A percentile compares a stretch with the other conserved stretches of the same genome.
phyloP scores from a whole-genome alignment of 2,113 vertebrate genomes.

The Thunnus thynnus region DNA sequence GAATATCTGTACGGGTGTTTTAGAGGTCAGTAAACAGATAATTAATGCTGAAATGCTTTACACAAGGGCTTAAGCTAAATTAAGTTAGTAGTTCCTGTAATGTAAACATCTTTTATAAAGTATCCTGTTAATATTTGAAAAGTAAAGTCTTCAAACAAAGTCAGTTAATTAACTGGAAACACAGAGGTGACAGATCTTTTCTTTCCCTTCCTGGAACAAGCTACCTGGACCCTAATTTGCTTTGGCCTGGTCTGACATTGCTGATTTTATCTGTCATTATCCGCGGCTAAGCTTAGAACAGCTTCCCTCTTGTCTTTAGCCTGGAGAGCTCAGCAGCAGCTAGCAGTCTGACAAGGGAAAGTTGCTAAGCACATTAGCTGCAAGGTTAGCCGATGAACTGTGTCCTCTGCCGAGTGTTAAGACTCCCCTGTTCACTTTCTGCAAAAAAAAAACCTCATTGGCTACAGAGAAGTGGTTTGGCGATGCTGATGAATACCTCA shows the following conservation, averaged over 20 bases:
- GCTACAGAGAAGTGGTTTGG: not conserved
- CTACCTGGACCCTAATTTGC: conserved; percentile 28
- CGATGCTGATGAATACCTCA: not conserved
- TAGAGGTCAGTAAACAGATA: not conserved
- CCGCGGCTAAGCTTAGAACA: conserved; percentile 52
- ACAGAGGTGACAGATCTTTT: not conserved
- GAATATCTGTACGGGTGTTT: not conserved
- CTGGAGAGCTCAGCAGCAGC: conserved; percentile 37
- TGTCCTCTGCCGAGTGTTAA: conserved; percentile 8
- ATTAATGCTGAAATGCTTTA: not conserved
- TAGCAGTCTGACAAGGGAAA: conserved; percentile 14
- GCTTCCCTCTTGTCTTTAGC: conserved; percentile 53
- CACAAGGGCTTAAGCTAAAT: not conserved
- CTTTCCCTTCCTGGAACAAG: conserved; percentile 8
- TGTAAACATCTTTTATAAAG: not conserved
- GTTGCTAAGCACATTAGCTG: conserved; percentile 48
- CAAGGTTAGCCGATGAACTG: conserved; percentile 24
- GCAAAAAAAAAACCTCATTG: not conserved
- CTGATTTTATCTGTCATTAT: conserved; percentile 63
- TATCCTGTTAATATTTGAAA: not conserved
- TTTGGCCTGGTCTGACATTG: conserved; percentile 33
- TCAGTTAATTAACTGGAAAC: not conserved
- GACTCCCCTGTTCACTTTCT: conserved; percentile 2
- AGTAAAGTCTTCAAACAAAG: not conserved
- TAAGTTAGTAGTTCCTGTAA: not conserved